Base-by-base conservation (phyloP, 2,113 vertebrate genomes). In the Agapornis roseicollis region DNA sequence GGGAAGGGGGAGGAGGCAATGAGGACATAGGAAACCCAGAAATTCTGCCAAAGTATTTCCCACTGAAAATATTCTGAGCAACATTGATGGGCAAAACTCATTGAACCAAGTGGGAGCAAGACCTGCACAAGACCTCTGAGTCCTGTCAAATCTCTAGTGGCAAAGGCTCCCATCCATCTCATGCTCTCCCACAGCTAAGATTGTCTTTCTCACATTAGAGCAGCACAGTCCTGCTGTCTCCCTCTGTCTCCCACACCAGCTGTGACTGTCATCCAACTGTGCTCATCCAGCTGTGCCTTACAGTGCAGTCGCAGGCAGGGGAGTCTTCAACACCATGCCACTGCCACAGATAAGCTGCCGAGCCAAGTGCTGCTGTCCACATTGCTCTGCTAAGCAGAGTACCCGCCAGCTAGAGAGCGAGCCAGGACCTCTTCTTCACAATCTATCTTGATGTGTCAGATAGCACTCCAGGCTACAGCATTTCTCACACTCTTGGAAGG, bases 401-500 rank as follows among this genome's bases (percentile, higher is more conserved):
- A 77, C 29, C 35, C 1, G 0, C 10, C 12, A 18, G 18, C 42
- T 56, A 42, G 42, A 89, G 31, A 80, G 4, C 0, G 0, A 39
- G 39, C 24, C 42, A 64, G 37, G 42, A 58, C 29, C 28, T 64
- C 41, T n/a, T 46, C 19, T 63, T 25, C 37, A 50, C 37, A 5
- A 2, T 52, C 52, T 60, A 7, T 47, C 6, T 0, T 41, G 44
- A 24, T 37, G 46, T 22, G 22, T 66, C 63, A 80, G 39, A 39
- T 10, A 73, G 29, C 0, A 2, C 39, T 64, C 20, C 3, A 1
- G 20, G 42, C 42, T 64, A 24, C 37, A 31, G 20, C 11, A 9
- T 20, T 3, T 17, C 61, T 56, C 27, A 56, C 0, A 0, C 13
- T 55, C 13, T 22, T 61, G 7, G 47, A 50, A 31, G 12, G 5